phyloP scores from a whole-genome alignment of 2,797 vertebrate genomes.

The Kryptopterus vitreolus region DNA sequence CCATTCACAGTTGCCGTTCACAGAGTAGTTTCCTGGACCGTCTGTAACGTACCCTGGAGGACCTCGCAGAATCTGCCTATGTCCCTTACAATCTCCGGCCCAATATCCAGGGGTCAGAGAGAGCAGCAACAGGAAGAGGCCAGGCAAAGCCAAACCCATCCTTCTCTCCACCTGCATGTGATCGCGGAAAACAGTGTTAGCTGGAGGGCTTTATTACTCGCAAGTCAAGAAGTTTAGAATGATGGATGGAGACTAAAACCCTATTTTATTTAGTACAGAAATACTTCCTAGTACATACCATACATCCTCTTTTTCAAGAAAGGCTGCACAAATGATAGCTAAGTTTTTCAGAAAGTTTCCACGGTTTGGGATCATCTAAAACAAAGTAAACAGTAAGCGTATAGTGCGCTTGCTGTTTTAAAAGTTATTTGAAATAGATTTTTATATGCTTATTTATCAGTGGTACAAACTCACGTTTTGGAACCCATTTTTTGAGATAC shows the following conservation, averaged over 20 bases:
- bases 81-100: conserved; percentile 88
- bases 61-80: conserved; percentile 83
- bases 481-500: no score
- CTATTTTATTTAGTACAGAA: background rate
- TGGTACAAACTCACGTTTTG: no score
- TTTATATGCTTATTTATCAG: no score
- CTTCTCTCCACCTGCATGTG: conserved; percentile 64
- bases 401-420: no score
- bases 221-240: conserved; percentile 29
- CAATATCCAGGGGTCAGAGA: conserved; percentile 54
- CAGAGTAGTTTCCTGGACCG: conserved; percentile 92
- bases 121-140: conserved; percentile 66
- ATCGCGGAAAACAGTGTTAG: conserved; percentile 6
- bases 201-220: conserved; percentile 44
- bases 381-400: no score
- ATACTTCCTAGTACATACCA: background rate
- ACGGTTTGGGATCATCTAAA: no score
- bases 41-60: conserved; percentile 86
- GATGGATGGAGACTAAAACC: background rate
- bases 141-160: conserved; percentile 68
- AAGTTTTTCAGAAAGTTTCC: no score
- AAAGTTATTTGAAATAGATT: no score
- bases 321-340: background rate
- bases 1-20: conserved; percentile 96
- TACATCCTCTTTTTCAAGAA: background rate